Evolutionary conservation across 2,113 vertebrate species (phyloP).

Genomic region (Haemorhous mexicanus): DNA sequence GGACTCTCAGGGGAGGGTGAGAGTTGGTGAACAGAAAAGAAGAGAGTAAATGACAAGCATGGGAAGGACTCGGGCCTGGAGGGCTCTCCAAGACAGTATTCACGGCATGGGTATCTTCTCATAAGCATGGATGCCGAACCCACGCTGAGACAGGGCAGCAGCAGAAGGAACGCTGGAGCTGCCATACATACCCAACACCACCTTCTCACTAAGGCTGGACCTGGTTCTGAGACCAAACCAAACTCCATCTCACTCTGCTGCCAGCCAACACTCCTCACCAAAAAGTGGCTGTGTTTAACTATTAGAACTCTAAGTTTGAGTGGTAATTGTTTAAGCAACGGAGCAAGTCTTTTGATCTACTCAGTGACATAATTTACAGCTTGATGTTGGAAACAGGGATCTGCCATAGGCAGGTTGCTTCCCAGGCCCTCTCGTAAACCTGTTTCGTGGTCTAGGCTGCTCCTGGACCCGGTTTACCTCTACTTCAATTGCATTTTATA

Average conservation of each 20-base stretch:
- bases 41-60: background rate
- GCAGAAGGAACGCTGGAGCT: background rate
- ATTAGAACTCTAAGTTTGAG: background rate
- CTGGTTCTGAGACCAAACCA: background rate
- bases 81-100: background rate
- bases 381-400: background rate
- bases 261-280: background rate
- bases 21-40: background rate
- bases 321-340: background rate
- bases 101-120: background rate
- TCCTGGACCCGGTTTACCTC: background rate
- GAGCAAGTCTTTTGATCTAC: background rate
- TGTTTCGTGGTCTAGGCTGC: background rate
- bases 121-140: background rate
- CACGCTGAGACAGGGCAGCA: rapidly evolving
- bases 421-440: background rate
- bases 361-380: background rate
- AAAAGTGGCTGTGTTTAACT: background rate
- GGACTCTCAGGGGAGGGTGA: background rate
- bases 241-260: background rate
- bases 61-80: background rate
- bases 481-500: background rate
- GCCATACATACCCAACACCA: background rate
- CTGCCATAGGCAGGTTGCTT: background rate
- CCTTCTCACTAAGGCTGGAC: background rate